These are phyloP conservation scores for Stenopsyche tienmushanensis DNA, from an alignment of 1,140 invertebrate genomes.

Conservation along the genomic window DNA sequence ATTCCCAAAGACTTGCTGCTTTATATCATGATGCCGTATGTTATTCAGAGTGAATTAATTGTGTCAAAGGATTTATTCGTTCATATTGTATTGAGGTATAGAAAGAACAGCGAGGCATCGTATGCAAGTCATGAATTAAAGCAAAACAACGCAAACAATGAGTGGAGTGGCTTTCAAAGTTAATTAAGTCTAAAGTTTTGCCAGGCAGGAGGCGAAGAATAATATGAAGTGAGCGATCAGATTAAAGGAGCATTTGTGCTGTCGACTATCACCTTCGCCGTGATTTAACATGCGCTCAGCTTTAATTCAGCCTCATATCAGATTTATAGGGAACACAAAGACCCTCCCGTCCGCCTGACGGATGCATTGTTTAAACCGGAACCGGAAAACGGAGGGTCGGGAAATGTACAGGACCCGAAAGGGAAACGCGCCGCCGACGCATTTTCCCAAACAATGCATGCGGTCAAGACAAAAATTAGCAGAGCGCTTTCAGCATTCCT, in stretches of 20 bases:
- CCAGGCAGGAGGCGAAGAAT: neutral
- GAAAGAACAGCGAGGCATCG: too few species aligned
- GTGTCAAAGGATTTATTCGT: too few species aligned
- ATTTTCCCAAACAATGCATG: slow-evolving; percentile 3
- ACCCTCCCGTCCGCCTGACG: slow-evolving; percentile 29
- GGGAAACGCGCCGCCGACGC: neutral
- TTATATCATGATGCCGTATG: too few species aligned
- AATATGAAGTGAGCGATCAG: slow-evolving; percentile 25
- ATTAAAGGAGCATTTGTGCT: slow-evolving; percentile 29
- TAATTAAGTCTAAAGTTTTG: neutral
- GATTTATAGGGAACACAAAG: slow-evolving; percentile 32
- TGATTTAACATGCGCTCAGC: slow-evolving; percentile 36
- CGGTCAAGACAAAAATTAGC: neutral
- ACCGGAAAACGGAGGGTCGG: slow-evolving; percentile 10
- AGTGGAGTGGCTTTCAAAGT: too few species aligned
- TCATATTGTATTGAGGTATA: too few species aligned
- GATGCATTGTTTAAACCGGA: slow-evolving; percentile 33
- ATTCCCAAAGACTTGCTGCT: too few species aligned
- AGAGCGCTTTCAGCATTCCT: neutral
- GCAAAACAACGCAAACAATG: too few species aligned
- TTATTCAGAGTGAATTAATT: too few species aligned
- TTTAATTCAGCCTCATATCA: slow-evolving; percentile 37
- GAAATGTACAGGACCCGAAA: slow-evolving; percentile 7
- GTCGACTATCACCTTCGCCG: slow-evolving; percentile 33
- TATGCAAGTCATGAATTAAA: too few species aligned